These are phyloP conservation scores for Tautogolabrus adspersus DNA, from an alignment of 2,113 vertebrate genomes.

Conservation along the genomic window DNA sequence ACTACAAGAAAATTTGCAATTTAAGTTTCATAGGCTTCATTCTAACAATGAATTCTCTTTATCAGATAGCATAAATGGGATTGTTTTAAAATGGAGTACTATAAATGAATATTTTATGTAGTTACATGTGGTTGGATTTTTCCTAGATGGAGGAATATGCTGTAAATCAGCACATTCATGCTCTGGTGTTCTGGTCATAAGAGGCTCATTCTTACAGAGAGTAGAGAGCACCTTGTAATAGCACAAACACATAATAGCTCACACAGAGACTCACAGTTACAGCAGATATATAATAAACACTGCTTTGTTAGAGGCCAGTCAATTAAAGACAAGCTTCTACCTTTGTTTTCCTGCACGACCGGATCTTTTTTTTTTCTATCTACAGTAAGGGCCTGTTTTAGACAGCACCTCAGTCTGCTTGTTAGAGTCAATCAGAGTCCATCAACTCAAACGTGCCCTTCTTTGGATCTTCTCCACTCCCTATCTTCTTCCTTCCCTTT, in stretches of 20 bases:
- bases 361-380: constrained; percentile 3
- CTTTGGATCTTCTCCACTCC: not conserved
- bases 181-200: not conserved
- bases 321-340: not conserved
- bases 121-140: not conserved
- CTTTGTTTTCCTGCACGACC: not conserved
- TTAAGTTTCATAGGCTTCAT: not conserved
- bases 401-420: constrained; percentile 19
- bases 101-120: not conserved
- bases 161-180: too few species aligned
- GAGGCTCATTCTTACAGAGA: not conserved
- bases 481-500: constrained; percentile 8
- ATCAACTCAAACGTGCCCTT: not conserved
- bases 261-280: not conserved
- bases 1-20: not conserved
- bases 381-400: constrained; percentile 8
- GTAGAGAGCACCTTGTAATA: not conserved
- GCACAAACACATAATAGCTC: constrained; percentile 15
- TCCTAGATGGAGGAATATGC: not conserved
- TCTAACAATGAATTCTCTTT: not conserved
- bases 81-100: not conserved
- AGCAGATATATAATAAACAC: constrained; percentile 11
- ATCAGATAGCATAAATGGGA: not conserved
- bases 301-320: not conserved
- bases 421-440: constrained; percentile 36